Percentiles rank a stretch among this genome's conserved stretches.
Conservation (phyloP, 1,140 invertebrate species). For the Penaeus indicus region DNA sequence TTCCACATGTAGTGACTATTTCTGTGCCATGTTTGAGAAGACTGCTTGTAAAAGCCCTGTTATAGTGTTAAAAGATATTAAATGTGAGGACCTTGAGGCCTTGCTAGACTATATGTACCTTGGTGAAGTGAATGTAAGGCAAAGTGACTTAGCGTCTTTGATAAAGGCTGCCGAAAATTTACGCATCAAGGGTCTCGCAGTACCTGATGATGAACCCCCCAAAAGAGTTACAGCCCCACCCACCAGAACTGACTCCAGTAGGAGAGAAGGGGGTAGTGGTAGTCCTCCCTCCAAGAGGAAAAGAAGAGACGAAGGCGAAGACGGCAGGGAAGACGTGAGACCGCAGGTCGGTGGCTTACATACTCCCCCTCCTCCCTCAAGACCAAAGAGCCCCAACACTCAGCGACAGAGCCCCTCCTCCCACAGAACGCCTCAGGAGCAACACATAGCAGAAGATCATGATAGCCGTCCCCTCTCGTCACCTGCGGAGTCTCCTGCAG, state of each 20-base stretch:
- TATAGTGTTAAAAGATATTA: conserved; percentile 66
- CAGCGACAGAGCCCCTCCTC: conserved; percentile 51
- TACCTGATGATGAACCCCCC: conserved; percentile 67
- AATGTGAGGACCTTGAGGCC: conserved; percentile 65
- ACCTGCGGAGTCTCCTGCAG: conserved; percentile 46
- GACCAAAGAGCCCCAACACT: conserved; percentile 65
- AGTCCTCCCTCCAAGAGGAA: conserved; percentile 64
- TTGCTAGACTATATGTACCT: conserved; percentile 66
- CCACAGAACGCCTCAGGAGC: conserved; percentile 58
- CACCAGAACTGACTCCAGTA: conserved; percentile 35
- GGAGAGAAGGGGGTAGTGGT: conserved; percentile 55
- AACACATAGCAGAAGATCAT: conserved; percentile 48
- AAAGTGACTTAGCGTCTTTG: conserved; percentile 64
- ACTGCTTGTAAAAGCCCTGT: conserved; percentile 65
- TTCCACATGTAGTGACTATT: conserved; percentile 66
- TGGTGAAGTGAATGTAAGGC: conserved; percentile 66
- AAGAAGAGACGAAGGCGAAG: conserved; percentile 63
- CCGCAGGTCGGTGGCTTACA: conserved; percentile 39
- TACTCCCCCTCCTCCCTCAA: conserved; percentile 48
- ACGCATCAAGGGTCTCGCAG: conserved; percentile 64
- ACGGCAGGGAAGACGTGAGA: conserved; percentile 65
- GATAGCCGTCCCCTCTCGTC: conserved; percentile 60
- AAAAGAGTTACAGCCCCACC: conserved; percentile 16
- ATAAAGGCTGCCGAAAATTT: conserved; percentile 65
- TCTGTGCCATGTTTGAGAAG: conserved; percentile 66